A percentile compares a stretch with the other conserved stretches of the same genome.
Evolutionary conservation across 2,888 invertebrate genomes (phyloP).

Genomic region (Pyrocoelia pectoralis): DNA sequence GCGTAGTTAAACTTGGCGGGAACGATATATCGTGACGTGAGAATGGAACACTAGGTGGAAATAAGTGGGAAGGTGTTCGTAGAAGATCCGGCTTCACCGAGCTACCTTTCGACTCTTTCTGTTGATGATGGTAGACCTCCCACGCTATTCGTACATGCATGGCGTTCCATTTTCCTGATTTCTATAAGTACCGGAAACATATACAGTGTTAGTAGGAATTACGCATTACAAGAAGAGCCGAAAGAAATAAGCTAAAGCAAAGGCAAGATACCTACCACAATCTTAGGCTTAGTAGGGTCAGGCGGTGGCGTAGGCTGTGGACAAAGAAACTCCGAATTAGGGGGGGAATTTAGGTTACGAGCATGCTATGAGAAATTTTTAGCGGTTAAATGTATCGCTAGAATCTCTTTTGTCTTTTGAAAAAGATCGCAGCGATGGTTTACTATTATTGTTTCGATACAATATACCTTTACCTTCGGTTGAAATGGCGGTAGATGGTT

Average conservation of each 20-base stretch:
- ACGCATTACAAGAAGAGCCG: not conserved
- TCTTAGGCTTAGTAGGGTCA: constrained; percentile 58
- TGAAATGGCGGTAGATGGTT: constrained; percentile 86
- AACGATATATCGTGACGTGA: constrained; percentile 65
- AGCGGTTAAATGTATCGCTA: constrained; percentile 1
- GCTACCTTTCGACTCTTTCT: constrained; percentile 65
- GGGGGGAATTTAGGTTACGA: constrained; percentile 42
- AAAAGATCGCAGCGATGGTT: not conserved
- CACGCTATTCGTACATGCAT: constrained; percentile 98
- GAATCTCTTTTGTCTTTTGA: too few relatives aligned
- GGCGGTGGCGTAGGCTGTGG: constrained; percentile 58
- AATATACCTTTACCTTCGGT: constrained; percentile 88
- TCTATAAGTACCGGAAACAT: constrained; percentile 68
- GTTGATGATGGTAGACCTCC: constrained; percentile 97
- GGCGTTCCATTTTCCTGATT: constrained; percentile 97
- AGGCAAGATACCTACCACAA: constrained; percentile 50
- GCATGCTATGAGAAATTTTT: constrained; percentile 29
- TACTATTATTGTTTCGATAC: constrained; percentile 2
- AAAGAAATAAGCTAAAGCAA: constrained; percentile 28
- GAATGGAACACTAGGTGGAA: constrained; percentile 56
- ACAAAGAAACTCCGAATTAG: constrained; percentile 56
- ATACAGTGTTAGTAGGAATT: too few relatives aligned
- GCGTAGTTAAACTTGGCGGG: constrained; percentile 56
- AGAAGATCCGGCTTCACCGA: constrained; percentile 67
- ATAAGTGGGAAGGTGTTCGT: constrained; percentile 75